Evolutionary conservation across 2,888 invertebrate species (phyloP).

Genomic region (Mamestra brassicae): DNA sequence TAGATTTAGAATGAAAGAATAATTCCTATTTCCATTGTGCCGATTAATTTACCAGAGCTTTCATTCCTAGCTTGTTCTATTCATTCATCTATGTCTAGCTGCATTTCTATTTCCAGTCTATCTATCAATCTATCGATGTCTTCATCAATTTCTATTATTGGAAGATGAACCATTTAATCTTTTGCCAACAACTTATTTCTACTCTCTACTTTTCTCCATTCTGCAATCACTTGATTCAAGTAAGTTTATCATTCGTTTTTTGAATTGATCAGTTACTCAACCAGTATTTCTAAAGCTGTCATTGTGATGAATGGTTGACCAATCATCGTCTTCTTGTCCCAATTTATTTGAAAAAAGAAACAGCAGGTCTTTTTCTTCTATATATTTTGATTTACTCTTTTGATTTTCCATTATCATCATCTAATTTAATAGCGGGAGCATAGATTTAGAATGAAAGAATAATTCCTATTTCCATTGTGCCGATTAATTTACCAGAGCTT

Average conservation of each 20-base stretch:
- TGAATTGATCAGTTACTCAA: too few species aligned
- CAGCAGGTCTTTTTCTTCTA: too few species aligned
- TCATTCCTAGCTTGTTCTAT: not conserved
- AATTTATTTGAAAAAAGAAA: not conserved
- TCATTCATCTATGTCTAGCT: not conserved
- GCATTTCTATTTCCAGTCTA: not conserved
- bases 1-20: not conserved
- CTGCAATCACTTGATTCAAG: too few species aligned
- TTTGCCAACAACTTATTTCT: too few species aligned
- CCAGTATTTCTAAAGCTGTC: too few species aligned
- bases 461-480: not conserved
- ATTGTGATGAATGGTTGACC: too few species aligned
- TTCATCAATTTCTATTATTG: slow-evolving; percentile 27
- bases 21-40: not conserved
- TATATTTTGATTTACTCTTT: too few species aligned
- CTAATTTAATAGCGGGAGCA: not conserved
- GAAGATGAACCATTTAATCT: too few species aligned
- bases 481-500: not conserved
- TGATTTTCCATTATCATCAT: not conserved
- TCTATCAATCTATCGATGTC: not conserved
- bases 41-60: not conserved
- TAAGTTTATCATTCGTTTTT: too few species aligned
- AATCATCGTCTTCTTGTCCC: not conserved
- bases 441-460: not conserved
- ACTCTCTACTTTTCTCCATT: too few species aligned